Evolutionary conservation across 2,113 vertebrate species (phyloP).

Genomic region (Rhinoptilus africanus): DNA sequence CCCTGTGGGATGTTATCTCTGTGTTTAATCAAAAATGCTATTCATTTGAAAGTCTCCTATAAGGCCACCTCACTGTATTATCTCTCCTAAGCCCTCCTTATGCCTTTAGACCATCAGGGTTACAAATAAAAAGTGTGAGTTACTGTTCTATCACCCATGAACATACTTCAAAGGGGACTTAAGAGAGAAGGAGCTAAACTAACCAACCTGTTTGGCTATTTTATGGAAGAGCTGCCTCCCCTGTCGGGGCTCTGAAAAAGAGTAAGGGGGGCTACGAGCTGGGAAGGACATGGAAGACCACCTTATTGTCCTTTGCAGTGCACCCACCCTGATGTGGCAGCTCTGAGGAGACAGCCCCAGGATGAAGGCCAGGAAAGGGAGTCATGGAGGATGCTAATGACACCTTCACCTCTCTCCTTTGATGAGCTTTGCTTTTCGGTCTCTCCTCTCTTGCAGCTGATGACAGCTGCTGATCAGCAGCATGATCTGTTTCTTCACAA

Average conservation of each 20-base stretch:
- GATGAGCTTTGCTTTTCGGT: background rate
- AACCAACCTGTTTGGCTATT: background rate
- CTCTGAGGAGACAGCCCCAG: background rate
- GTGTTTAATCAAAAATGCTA: background rate
- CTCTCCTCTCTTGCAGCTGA: background rate
- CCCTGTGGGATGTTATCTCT: background rate
- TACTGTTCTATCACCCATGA: background rate
- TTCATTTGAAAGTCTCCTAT: background rate
- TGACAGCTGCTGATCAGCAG: background rate
- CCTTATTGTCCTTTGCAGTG: background rate
- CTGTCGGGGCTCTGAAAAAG: background rate
- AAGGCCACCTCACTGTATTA: background rate
- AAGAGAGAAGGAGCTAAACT: background rate
- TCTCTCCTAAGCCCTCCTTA: background rate
- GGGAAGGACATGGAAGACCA: background rate
- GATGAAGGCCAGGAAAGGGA: background rate
- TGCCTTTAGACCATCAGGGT: background rate
- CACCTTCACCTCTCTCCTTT: background rate
- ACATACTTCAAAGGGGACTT: background rate
- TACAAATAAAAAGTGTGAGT: background rate
- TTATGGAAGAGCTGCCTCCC: background rate
- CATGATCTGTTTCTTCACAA: background rate
- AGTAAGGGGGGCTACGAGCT: accelerated
- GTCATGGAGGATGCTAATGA: background rate
- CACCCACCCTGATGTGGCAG: accelerated